A percentile compares a stretch with the other conserved stretches of the same genome.
These are phyloP conservation scores for Acipenser ruthenus DNA, from an alignment of 2,797 vertebrate genomes.

Conservation along the genomic window DNA sequence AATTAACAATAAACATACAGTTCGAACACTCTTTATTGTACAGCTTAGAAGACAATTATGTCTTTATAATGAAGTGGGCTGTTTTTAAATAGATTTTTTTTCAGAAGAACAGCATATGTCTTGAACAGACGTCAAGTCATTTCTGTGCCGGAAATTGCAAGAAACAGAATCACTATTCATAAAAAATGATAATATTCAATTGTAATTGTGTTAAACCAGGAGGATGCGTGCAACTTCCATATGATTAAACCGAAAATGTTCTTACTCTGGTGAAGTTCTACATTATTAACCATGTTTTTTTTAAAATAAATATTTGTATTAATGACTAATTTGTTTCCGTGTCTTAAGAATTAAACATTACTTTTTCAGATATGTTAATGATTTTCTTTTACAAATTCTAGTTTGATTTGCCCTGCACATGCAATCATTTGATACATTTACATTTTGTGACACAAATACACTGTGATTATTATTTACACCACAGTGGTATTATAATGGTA, in stretches of 20 bases:
- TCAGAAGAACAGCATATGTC: slow-evolving; percentile 44
- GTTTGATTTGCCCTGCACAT: too few species aligned
- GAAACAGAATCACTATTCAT: slow-evolving; percentile 43
- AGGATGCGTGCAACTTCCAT: slow-evolving; percentile 11
- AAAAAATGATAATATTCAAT: slow-evolving; percentile 43
- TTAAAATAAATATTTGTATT: too few species aligned
- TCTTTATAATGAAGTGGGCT: slow-evolving; percentile 48
- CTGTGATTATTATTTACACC: not conserved
- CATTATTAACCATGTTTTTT: too few species aligned
- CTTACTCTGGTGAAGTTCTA: not conserved
- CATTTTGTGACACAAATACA: too few species aligned
- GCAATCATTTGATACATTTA: too few species aligned
- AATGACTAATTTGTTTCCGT: too few species aligned
- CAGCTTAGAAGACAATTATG: slow-evolving; percentile 50
- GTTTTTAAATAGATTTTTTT: slow-evolving; percentile 34
- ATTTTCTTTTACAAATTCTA: too few species aligned
- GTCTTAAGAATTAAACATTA: too few species aligned
- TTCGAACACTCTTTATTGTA: slow-evolving; percentile 51
- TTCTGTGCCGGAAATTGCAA: slow-evolving; percentile 47
- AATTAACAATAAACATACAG: slow-evolving; percentile 52
- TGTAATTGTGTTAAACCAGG: slow-evolving; percentile 37
- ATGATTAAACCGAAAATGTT: not conserved
- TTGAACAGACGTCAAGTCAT: slow-evolving; percentile 40
- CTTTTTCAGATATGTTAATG: too few species aligned
- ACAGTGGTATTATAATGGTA: not conserved